Evolutionary conservation across 2,113 vertebrate genomes (phyloP).

Genomic region (Sorex araneus): DNA sequence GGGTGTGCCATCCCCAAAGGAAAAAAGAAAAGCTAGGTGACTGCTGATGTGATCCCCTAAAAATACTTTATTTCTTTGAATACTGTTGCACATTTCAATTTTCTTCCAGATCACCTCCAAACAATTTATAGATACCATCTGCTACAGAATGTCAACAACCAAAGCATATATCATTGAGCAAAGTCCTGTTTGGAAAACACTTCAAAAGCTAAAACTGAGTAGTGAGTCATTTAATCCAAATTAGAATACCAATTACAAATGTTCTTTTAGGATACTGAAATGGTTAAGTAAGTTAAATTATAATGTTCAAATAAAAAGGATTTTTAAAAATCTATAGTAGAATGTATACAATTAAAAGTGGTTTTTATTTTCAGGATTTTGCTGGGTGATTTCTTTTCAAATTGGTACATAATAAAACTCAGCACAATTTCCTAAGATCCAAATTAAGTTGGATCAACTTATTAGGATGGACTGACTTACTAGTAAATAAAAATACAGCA

Average conservation of each 20-base stretch:
- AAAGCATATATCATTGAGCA: conserved; percentile 91
- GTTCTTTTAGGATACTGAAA: conserved; percentile 60
- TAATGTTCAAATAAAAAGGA: conserved; percentile 50
- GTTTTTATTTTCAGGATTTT: conserved; percentile 63
- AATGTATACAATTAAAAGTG: conserved; percentile 60
- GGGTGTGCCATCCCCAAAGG: too few relatives aligned
- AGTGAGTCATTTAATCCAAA: conserved; percentile 76
- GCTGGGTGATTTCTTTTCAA: conserved; percentile 53
- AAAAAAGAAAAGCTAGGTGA: background rate
- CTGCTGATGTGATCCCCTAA: conserved; percentile 32
- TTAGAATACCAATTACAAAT: conserved; percentile 64
- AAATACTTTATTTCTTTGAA: conserved; percentile 56
- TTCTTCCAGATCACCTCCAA: conserved; percentile 92
- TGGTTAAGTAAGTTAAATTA: conserved; percentile 34
- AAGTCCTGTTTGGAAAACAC: conserved; percentile 93
- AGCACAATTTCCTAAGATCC: conserved; percentile 58
- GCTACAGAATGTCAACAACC: conserved; percentile 90
- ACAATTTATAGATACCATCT: conserved; percentile 89
- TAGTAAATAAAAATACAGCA: conserved; percentile 40
- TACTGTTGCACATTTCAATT: conserved; percentile 65
- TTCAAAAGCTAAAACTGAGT: conserved; percentile 86
- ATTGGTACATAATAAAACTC: conserved; percentile 45
- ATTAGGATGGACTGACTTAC: background rate
- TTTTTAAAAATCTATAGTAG: conserved; percentile 41
- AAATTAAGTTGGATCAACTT: conserved; percentile 2